phyloP scores from a whole-genome alignment of 2,888 invertebrate species.

The Ephialtes manifestator region DNA sequence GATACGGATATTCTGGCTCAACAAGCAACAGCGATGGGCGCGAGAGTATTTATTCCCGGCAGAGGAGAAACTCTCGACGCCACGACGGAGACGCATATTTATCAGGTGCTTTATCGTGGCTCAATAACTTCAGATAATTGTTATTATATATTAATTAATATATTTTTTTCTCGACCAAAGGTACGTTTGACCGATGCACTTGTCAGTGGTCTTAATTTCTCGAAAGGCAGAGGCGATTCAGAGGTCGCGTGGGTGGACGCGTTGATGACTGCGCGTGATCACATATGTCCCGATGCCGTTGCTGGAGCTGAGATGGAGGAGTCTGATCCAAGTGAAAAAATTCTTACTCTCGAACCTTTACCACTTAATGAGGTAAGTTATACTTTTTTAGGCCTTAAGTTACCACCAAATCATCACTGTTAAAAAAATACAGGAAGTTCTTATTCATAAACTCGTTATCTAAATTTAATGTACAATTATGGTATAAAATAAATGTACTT shows the following conservation, averaged over 20 bases:
- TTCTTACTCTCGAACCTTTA: constrained; percentile 91
- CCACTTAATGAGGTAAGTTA: constrained; percentile 85
- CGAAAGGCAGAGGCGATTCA: constrained; percentile 93
- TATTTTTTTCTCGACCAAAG: constrained; percentile 84
- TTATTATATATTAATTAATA: constrained; percentile 8
- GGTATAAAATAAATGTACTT: too few species aligned
- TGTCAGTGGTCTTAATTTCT: constrained; percentile 94
- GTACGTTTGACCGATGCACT: constrained; percentile 97
- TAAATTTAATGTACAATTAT: too few species aligned
- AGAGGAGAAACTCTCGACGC: constrained; percentile 96
- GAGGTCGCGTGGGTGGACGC: constrained; percentile 99
- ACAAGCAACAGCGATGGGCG: constrained; percentile 90
- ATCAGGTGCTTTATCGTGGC: constrained; percentile 90
- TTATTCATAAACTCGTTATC: too few species aligned
- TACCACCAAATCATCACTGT: too few species aligned
- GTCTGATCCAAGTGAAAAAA: constrained; percentile 87
- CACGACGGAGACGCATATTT: constrained; percentile 99
- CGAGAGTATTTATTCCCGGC: constrained; percentile 93
- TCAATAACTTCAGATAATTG: background rate
- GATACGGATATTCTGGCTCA: constrained; percentile 90
- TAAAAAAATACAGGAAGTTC: too few species aligned
- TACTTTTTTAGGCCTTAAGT: background rate
- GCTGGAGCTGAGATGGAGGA: constrained; percentile 87
- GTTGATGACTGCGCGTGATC: constrained; percentile 88
- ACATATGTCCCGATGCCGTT: constrained; percentile 87